These are phyloP conservation scores for Alviniconcha marisindica DNA, from an alignment of 1,140 invertebrate genomes.

Conservation along the genomic window DNA sequence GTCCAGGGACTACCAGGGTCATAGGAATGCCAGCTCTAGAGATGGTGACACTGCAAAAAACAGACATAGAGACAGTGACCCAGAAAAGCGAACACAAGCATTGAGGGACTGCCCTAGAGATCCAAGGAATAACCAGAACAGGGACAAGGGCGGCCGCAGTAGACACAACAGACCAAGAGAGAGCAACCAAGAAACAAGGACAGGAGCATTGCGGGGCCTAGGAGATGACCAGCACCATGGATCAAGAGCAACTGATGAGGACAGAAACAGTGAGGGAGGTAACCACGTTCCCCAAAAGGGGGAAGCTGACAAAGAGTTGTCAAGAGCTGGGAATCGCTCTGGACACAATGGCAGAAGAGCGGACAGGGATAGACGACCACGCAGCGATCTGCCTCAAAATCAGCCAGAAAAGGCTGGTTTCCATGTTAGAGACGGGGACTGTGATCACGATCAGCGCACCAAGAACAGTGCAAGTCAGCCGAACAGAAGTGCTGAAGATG, in stretches of 20 bases:
- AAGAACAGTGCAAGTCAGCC: no score
- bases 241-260: not conserved
- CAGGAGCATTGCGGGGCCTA: not conserved
- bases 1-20: no score
- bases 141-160: not conserved
- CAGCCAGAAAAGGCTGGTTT: no score
- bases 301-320: not conserved
- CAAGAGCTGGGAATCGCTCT: not conserved
- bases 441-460: no score
- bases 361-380: not conserved
- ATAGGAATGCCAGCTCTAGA: no score
- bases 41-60: no score
- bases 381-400: not conserved
- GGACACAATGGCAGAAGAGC: no score
- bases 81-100: no score
- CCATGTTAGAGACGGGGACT: no score
- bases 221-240: not conserved
- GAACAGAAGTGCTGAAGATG: no score
- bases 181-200: not conserved
- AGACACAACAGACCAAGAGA: not conserved
- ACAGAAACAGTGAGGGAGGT: not conserved
- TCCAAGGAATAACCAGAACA: not conserved
- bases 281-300: not conserved
- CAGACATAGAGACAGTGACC: no score
- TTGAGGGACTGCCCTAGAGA: not conserved